Evolutionary conservation across 2,888 invertebrate species (phyloP), one percentile per base, ranked within the genome.

Genomic region (Lycocerus yunnanus): DNA sequence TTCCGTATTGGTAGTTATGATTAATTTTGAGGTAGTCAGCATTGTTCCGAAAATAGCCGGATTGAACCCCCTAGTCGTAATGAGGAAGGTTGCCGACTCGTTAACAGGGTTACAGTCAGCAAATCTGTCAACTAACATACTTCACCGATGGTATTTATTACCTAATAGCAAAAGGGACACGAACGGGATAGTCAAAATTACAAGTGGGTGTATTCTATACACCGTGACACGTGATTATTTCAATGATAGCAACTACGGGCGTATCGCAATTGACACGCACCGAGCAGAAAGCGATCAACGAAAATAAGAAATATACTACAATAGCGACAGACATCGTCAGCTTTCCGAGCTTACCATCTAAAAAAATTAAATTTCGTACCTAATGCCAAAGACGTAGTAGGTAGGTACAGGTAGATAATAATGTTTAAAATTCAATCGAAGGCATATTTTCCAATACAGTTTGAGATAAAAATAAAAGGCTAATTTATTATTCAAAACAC

Each of bases 141-240:
- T 71, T 70, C 76, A 67, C 73, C 75, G 67, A 73, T 73, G 72
- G 66, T 72, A 76, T 76, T 76, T 76, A 76, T 73, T 73, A 69
- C 76, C 73, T 71, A 73, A 76, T 73, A 73, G 66, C 61, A 73
- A 73, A 59, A 80, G 78, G 76, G 77, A 80, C 82, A 82, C 82
- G 83, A 73, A 73, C 72, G 63, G 72, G 66, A 72, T 68, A 59
- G 72, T 20, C 72, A 69, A 75, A 75, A 75, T 75, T 75, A 72
- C 72, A 69, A 75, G 75, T 72, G 72, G 75, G 75, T 72, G 75
- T 75, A 75, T 72, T 72, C 69, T 77, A 69, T 79, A 68, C 78
- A 74, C 69, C 72, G 79, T 80, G 83, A 85, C 85, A 84, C 85
- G 85, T 85, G 84, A 84, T 85, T 83, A 85, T 84, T 83, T 81